phyloP scores from a whole-genome alignment of 2,888 invertebrate species.

The Blastobasis lacticolella region DNA sequence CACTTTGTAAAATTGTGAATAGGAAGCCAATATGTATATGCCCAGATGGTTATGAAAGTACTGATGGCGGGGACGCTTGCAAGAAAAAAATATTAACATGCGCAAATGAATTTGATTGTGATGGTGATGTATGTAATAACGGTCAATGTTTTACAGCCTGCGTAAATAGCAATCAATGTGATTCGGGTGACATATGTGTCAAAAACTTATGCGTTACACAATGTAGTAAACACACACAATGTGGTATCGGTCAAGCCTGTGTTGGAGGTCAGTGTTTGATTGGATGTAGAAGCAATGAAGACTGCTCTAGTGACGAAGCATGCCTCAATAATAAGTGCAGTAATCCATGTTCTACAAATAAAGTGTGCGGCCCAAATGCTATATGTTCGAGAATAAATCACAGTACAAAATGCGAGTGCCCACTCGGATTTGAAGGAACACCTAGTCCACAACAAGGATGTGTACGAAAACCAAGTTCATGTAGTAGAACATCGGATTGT shows the following conservation, averaged over 20 bases:
- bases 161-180: conserved; percentile 83
- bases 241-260: conserved; percentile 86
- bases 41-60: conserved; percentile 82
- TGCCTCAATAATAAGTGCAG: conserved; percentile 90
- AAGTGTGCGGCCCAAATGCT: conserved; percentile 89
- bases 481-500: conserved; percentile 81
- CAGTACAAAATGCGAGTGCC: conserved; percentile 85
- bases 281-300: conserved; percentile 89
- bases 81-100: conserved; percentile 81
- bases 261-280: conserved; percentile 84
- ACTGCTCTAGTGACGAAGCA: conserved; percentile 83
- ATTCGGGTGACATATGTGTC: conserved; percentile 83
- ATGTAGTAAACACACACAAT: conserved; percentile 87
- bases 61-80: conserved; percentile 76
- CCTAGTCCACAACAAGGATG: conserved; percentile 93
- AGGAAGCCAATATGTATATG: conserved; percentile 87
- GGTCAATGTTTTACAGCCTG: conserved; percentile 90
- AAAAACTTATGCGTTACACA: conserved; percentile 86
- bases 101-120: conserved; percentile 82
- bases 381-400: conserved; percentile 85
- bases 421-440: conserved; percentile 88
- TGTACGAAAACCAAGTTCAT: conserved; percentile 84
- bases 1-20: conserved; percentile 85
- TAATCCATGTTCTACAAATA: conserved; percentile 85
- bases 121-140: conserved; percentile 84